These are phyloP conservation scores for Sorex araneus DNA, from an alignment of 2,113 vertebrate genomes.

Conservation along the genomic window DNA sequence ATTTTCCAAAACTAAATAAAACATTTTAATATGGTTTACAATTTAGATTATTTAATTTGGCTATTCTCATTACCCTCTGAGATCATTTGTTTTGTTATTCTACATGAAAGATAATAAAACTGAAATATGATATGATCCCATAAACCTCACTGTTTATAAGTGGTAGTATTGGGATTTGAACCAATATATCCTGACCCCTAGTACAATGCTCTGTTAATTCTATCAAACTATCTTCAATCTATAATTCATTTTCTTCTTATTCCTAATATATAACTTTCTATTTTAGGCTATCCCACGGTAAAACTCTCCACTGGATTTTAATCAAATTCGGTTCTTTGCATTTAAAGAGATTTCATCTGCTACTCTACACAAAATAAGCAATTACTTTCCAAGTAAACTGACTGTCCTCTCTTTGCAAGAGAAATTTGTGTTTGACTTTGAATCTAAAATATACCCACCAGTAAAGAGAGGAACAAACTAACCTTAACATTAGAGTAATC, in stretches of 20 bases:
- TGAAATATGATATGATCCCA: background rate
- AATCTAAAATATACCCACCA: background rate
- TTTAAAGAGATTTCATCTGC: background rate
- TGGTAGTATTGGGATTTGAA: background rate
- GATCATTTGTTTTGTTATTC: slow-evolving; percentile 38
- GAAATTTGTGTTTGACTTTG: background rate
- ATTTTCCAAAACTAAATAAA: slow-evolving; percentile 9
- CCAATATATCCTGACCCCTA: background rate
- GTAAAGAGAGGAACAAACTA: background rate
- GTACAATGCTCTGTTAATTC: background rate
- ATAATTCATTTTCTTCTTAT: background rate
- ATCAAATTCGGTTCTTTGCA: background rate
- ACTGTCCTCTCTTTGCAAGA: background rate
- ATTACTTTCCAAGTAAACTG: background rate
- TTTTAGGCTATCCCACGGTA: background rate
- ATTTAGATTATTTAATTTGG: slow-evolving; percentile 30
- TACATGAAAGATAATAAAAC: background rate
- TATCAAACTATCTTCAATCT: background rate
- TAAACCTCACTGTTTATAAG: background rate
- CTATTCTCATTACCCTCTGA: background rate
- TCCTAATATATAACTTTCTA: background rate
- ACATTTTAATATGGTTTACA: background rate
- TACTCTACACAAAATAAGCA: background rate
- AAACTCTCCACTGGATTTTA: background rate
- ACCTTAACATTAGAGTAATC: background rate